phyloP scores from a whole-genome alignment of 2,113 vertebrate species.

The Pantherophis guttatus region DNA sequence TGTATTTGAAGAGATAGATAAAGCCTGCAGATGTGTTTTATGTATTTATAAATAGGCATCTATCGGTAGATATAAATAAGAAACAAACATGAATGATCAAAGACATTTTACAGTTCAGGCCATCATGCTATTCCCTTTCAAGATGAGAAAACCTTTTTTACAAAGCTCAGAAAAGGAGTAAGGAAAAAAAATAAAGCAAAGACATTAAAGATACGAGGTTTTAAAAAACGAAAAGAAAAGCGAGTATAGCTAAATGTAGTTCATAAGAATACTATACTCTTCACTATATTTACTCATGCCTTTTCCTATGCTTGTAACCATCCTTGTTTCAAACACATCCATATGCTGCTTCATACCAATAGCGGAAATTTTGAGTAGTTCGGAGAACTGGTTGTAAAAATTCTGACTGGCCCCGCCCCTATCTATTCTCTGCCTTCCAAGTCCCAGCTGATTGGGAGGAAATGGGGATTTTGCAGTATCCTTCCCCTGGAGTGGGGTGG shows the following conservation, averaged over 20 bases:
- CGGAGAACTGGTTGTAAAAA: too few species aligned
- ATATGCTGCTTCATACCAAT: background rate
- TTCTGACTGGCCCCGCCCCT: too few species aligned
- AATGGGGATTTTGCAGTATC: too few species aligned
- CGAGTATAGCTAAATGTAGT: background rate
- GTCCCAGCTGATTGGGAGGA: too few species aligned
- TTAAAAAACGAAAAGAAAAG: background rate
- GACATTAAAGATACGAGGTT: background rate
- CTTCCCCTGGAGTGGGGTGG: too few species aligned
- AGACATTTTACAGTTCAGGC: background rate
- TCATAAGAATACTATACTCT: background rate
- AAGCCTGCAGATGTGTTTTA: background rate
- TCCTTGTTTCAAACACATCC: background rate
- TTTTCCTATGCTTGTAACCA: background rate
- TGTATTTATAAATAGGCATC: background rate
- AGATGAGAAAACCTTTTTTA: background rate
- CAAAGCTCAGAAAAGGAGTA: background rate
- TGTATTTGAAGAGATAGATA: background rate
- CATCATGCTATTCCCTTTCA: background rate
- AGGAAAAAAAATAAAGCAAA: background rate
- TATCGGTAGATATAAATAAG: background rate
- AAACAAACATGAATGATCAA: background rate
- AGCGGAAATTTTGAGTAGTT: too few species aligned
- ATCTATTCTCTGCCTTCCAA: too few species aligned
- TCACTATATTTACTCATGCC: background rate